Base-by-base conservation (phyloP, 2,113 vertebrate genomes). In the Mustela lutreola region DNA sequence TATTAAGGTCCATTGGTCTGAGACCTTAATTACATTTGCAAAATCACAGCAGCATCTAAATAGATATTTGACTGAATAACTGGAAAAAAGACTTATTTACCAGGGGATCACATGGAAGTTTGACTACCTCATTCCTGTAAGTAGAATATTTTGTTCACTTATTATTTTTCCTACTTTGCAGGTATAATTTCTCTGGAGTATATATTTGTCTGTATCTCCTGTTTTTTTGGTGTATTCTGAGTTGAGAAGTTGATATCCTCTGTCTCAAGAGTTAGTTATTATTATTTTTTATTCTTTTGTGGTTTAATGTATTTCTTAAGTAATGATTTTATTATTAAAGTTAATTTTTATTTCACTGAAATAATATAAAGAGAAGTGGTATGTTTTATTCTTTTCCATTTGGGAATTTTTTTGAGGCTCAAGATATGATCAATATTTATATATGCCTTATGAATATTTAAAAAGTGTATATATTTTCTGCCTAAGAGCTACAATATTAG, bases 361-460 rank as follows among this genome's bases (percentile, higher is more conserved):
- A 88, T 91, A 60, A 96, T 31, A 36, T 88, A 93, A 92, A 89
- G 19, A 58, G 33, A 42, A 93, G 70, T 92, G 14, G 14, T 53
- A 65, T 93, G 33, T 76, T 89, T 95, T 92, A 83, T 85, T 85
- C n/a, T 92, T 91, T 91, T 81, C 36, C 84, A 95, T 93, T 91
- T 31, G 81, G 86, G 76, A 93, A 65, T 24, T 90, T 95, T 95
- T 94, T 94, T 42, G 60, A 93, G 33, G 73, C 36, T 50, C 21
- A 67, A 60, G 1, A 70, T 82, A 89, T 93, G 73, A 96, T 95
- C 92, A 93, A 91, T 95, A 96, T 97, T 96, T 97, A 93, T 82
- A 96, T 93, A 96, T 78, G 73, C n/a, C n/a, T 97, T 73, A 71
- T 89, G 33, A 96, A 89, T 93, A 76, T 56, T 94, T 96, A 39